Base-by-base conservation (phyloP, 2,113 vertebrate species). In the Phylloscopus trochilus region DNA sequence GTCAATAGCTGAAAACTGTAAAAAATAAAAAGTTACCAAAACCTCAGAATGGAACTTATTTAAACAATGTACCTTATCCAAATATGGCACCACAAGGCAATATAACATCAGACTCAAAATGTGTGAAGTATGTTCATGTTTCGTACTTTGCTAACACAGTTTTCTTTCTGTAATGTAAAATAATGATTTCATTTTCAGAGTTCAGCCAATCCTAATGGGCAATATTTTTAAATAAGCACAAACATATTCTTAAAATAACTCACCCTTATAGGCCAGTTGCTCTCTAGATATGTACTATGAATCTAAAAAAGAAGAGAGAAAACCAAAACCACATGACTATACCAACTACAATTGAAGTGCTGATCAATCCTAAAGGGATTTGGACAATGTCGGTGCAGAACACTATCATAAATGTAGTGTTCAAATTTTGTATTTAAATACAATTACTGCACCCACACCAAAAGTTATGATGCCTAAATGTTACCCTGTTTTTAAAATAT, bases 251-350 rank as follows among this genome's bases (percentile, higher is more conserved):
- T 89, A 72, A 93, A 96, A 92, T 90, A 90, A 98, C 98, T 98
- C 89, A 99, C 99, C 98, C 99, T 97, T 97, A 99, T 99, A 69
- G 99, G 99, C 99, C 99, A 99, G 98, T 99, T 99, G 95, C 98
- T 99, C 98, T 99, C 99, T 82, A 99, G 98, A 97, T 99, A 99
- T 72, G 98, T 99, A 98, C 98, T 99, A 95, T 99, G 99, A 97
- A 99, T 99, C 99, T 99, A 96, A 96, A 97, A 69, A 84, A 84
- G 31, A 30, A 24, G 18, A 46, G 7, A 89, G 13, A 75, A 86
- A 64, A 77, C 2, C 14, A 83, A 83, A 79, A 27, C 8, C 44
- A 93, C 13, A 28, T 82, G 41, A 91, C 26, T 87, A 31, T 21
- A 86, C 5, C 5, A 84, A 76, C 9, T 18, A 78, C 18, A 28